Base-by-base conservation (phyloP, 2,113 vertebrate genomes). In the Trogon surrucura region DNA sequence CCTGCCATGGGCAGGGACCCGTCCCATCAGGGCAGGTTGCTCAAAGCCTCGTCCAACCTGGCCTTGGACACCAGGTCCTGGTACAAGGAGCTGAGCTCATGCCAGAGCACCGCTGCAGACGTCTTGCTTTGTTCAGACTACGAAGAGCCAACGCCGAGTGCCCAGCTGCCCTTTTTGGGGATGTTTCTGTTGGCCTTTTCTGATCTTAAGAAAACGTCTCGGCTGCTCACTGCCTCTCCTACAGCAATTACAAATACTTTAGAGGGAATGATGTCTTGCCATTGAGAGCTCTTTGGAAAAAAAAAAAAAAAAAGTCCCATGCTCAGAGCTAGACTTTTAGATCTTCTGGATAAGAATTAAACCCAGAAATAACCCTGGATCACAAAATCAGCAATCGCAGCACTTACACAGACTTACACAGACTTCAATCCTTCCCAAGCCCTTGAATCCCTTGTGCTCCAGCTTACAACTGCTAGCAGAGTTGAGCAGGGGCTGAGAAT, bases 391-490 rank as follows among this genome's bases (percentile, higher is more conserved):
- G 41, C 3, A 0, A 26, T 18, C 8, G 4, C 48, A 61, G n/a
- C 1, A 0, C 41, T 32, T 70, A 48, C 26, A 18, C 34, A 65
- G 61, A 0, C 41, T 32, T 70, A 48, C 26, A 18, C 34, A 65
- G 61, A 29, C 8, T 51, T 23, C 32, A 86, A 72, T 12, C 90
- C 44, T 45, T 34, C 80, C 50, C 51, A n/a, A 65, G n/a, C 21
- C 61, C 50, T 34, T 16, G 61, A 27, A 26, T 34, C 57, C 65
- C 0, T 14, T 15, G 4, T 0, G 4, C 69, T 62, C 85, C 79
- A 79, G 82, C 82, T 91, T 89, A 89, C 72, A 61, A 36, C 80
- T 61, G 84, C 66, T 89, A 78, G 92, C 78, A 94, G 17, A 69
- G 51, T 21, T 65, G 60, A 88, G 45, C 50, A 91, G 48, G 84